Evolutionary conservation across 2,888 invertebrate species (phyloP), one percentile per base, ranked within the genome.

Genomic region (Allygus modestus): DNA sequence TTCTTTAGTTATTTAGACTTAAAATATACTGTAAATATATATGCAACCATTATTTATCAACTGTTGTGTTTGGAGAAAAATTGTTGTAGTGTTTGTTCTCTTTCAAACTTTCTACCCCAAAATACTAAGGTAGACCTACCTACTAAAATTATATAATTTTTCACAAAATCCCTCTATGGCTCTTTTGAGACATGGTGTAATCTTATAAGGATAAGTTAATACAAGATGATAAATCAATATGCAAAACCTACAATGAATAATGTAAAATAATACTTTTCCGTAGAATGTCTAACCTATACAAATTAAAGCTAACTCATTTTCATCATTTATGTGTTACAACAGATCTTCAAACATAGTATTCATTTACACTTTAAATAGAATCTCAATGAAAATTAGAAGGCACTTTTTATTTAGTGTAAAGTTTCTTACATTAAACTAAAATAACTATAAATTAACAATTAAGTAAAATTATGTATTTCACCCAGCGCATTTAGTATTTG

Each of bases 351-450:
- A 65, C 28, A 28, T 65, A 15, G 28, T 65, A 1, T 65, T 15
- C 28, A 31, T 7, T 20, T 23, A 58, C 20, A 12, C 58, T 2
- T 58, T 4, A 15, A 28, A 31, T 65, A 58, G 15, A 9, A 54
- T 54, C 12, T 31, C 28, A 65, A 65, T 26, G 26, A 31, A 65
- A 65, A 26, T 9, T 28, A 65, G 65, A 65, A 65, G 65, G 65
- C 65, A 65, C 65, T 65, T 65, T 51, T 23, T 4, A 65, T 65
- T 65, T 20, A 54, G 17, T 46, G 46, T 46, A 7, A 2, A 51
- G 23, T 58, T 58, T 4, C 31, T 28, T 23, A 15, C 2, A 15
- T 26, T 65, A 65, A 65, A 65, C 2, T 28, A 28, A 23, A 58
- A 26, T 31, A 9, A 20, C 23, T 54, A 28, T 5, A 65, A 28